Base-by-base conservation (phyloP, 2,113 vertebrate species). In the Aegithalos caudatus region DNA sequence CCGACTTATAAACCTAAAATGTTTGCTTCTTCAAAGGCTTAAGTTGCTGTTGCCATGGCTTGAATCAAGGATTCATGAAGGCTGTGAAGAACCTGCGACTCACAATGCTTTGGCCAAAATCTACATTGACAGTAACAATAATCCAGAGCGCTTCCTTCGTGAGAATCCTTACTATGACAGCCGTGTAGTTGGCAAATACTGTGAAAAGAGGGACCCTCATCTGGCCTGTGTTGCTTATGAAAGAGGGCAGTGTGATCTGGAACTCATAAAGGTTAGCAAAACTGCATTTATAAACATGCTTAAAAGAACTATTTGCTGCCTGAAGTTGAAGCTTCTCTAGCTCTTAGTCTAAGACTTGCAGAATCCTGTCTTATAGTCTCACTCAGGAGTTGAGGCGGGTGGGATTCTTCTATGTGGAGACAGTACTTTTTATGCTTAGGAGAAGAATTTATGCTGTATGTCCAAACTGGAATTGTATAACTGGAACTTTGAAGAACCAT, bases 21-120 rank as follows among this genome's bases (percentile, higher is more conserved):
- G 20, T 84, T 81, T 95, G 27, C 78, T 93, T 83, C 47, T 96
- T 94, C 80, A 66, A 95, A 99, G 99, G 97, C 98, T 99, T 48
- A 99, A 99, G 74, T 88, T 99, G 81, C 97, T 99, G 18, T 97
- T 99, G 86, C 98, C 99, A 0, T 99, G 99, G 99, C 97, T 99
- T 81, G 99, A 99, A 94, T 98, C 98, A 31, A 98, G 98, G 86
- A 98, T 98, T 93, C 98, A 99, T 14, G 98, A 99, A 85, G 99
- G 99, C 57, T 99, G 98, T 69, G 98, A 99, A 90, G 99, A 99
- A 95, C 98, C 99, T 14, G 98, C 99, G 2, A 99, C 98, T 42
- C 99, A 99, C 81, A 99, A 99, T 38, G 98, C 99, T 28, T 93
- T 99, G 71, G 99, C 99, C 48, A 99, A 99, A 97, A 99, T 99